A percentile compares a stretch with the other conserved stretches of the same genome.
Evolutionary conservation across 1,140 invertebrate genomes (phyloP).

Genomic region (Trichomalopsis sarcophagae): DNA sequence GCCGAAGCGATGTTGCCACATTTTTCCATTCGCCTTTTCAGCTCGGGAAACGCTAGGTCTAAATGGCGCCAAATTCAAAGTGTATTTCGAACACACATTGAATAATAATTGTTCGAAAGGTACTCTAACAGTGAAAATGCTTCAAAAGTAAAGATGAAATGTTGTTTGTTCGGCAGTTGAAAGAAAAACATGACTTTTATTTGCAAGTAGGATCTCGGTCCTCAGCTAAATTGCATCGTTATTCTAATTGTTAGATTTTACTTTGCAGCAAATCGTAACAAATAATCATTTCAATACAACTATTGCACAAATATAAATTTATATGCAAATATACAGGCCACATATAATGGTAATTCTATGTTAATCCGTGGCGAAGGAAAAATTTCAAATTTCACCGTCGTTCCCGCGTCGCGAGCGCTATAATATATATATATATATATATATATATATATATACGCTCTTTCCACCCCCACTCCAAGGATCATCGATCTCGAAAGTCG

Average conservation of each 20-base stretch:
- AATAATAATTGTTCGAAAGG: background rate
- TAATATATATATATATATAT: background rate
- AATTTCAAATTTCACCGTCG: background rate
- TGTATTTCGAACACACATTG: background rate
- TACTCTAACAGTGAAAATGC: too few species aligned
- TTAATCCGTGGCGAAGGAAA: background rate
- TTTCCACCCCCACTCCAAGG: background rate
- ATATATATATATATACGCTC: background rate
- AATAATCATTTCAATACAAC: too few species aligned
- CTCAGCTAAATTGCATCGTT: too few species aligned
- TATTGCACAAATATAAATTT: too few species aligned
- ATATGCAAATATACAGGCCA: too few species aligned
- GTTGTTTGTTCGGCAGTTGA: too few species aligned
- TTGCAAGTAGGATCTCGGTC: too few species aligned
- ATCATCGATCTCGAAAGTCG: constrained; percentile 43
- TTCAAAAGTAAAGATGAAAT: too few species aligned
- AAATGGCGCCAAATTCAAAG: constrained; percentile 4
- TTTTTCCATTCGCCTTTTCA: background rate
- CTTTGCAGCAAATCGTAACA: too few species aligned
- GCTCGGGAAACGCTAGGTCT: background rate
- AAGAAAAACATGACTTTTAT: too few species aligned
- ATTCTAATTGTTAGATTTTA: too few species aligned
- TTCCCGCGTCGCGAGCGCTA: background rate
- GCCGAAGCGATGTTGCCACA: background rate
- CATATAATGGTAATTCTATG: too few species aligned